These are phyloP conservation scores for Pachyseris speciosa DNA, from an alignment of 64 coral and sea anemone species.

Conservation along the genomic window DNA sequence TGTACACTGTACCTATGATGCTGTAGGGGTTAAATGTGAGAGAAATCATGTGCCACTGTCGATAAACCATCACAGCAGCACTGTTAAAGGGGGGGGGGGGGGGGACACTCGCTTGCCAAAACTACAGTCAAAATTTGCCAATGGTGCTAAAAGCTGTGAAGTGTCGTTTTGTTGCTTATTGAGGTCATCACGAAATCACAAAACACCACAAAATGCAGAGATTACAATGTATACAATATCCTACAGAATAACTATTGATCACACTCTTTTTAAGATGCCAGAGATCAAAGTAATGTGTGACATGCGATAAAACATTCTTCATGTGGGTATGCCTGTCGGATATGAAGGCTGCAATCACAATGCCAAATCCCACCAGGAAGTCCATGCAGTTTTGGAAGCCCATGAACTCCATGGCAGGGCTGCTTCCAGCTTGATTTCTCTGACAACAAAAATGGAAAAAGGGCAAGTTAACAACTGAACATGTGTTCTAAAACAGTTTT, in stretches of 20 bases:
- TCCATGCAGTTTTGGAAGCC: constrained; percentile 26
- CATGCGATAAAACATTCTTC: not conserved
- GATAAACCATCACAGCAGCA: too few species aligned
- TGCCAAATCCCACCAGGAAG: not conserved
- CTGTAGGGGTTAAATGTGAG: not conserved
- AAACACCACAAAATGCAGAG: not conserved
- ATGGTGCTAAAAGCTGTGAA: not conserved
- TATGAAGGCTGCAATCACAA: constrained; percentile 1
- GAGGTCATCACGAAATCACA: too few species aligned
- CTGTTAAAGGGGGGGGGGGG: too few species aligned
- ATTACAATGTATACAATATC: not conserved
- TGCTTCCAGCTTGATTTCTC: constrained; percentile 44
- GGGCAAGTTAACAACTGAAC: not conserved
- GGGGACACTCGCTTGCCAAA: too few species aligned
- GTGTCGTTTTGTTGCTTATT: too few species aligned
- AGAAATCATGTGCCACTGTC: too few species aligned
- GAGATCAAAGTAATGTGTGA: constrained; percentile 43
- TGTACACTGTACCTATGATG: not conserved
- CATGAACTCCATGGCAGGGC: constrained; percentile 42
- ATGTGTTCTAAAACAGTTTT: not conserved
- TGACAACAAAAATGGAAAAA: not conserved
- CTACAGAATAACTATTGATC: not conserved
- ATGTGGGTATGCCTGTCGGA: constrained; percentile 24
- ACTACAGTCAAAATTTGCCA: too few species aligned
- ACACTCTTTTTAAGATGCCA: constrained; percentile 51